Conservation (phyloP, 1,140 invertebrate genomes). For the Meloidogyne floridensis region DNA sequence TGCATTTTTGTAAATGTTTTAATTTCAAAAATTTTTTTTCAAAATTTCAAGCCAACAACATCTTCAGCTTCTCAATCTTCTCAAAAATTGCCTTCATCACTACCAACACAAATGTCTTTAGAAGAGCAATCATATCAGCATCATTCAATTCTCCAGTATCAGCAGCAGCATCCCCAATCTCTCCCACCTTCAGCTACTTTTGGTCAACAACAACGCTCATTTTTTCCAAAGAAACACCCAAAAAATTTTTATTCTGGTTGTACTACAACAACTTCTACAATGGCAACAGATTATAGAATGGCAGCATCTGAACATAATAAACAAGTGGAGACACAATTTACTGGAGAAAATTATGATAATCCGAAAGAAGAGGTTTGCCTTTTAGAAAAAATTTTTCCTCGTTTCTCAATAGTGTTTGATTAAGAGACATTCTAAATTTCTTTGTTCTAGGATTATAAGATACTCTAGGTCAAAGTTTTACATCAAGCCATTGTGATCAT, state of each 20-base stretch:
- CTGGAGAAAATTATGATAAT: background rate
- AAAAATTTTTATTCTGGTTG: background rate
- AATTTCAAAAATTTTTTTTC: too few relatives aligned
- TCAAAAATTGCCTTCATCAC: background rate
- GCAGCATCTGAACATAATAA: background rate
- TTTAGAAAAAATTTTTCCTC: too few relatives aligned
- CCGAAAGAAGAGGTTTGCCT: background rate
- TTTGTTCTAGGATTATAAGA: too few relatives aligned
- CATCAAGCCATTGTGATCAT: too few relatives aligned
- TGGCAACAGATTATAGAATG: constrained; percentile 5
- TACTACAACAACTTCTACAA: background rate
- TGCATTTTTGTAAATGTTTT: background rate
- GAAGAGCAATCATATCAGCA: constrained; percentile 1
- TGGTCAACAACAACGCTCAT: background rate
- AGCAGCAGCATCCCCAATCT: constrained; percentile 1
- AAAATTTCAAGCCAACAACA: background rate
- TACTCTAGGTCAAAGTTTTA: too few relatives aligned
- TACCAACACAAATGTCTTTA: background rate
- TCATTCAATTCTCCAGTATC: background rate
- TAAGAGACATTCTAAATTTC: too few relatives aligned
- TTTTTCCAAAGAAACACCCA: background rate
- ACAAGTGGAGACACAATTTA: background rate
- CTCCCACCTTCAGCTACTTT: background rate
- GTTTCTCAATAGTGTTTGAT: too few relatives aligned
- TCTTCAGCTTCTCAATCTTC: background rate